A percentile compares a stretch with the other conserved stretches of the same genome.
Conservation (phyloP, 2,888 invertebrate genomes). For the Pterobdella sp. region DNA sequence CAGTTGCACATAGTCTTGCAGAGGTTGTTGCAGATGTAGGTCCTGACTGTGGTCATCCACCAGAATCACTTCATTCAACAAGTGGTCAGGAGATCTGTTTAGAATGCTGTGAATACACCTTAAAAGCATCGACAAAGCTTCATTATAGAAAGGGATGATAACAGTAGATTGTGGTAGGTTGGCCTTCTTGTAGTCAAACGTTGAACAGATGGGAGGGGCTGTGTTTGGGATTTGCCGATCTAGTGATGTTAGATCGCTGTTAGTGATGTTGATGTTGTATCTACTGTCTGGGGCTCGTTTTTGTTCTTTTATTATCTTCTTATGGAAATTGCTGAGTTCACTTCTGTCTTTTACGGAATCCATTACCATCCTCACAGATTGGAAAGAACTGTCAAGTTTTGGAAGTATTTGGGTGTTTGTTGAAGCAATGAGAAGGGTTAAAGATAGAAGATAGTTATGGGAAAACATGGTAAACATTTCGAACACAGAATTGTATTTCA, state of each 20-base stretch:
- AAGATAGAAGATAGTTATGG: too few relatives aligned
- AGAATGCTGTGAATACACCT: conserved; percentile 36
- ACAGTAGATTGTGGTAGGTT: conserved; percentile 33
- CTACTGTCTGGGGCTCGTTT: conserved; percentile 29
- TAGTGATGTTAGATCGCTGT: conserved; percentile 33
- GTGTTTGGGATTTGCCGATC: conserved; percentile 34
- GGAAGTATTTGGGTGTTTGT: too few relatives aligned
- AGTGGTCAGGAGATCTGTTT: conserved; percentile 31
- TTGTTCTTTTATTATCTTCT: conserved; percentile 26
- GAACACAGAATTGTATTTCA: too few relatives aligned
- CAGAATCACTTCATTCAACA: conserved; percentile 35
- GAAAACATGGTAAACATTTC: too few relatives aligned
- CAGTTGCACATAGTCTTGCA: conserved; percentile 32
- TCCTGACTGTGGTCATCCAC: conserved; percentile 37
- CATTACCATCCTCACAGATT: conserved; percentile 26
- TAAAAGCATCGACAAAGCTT: conserved; percentile 37
- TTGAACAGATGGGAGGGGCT: conserved; percentile 32
- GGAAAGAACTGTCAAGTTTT: neutral
- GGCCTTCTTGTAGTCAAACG: conserved; percentile 28
- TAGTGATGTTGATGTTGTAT: conserved; percentile 36
- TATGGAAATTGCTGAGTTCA: conserved; percentile 9
- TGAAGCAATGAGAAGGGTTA: too few relatives aligned
- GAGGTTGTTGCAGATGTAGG: conserved; percentile 31
- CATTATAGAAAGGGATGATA: conserved; percentile 38
- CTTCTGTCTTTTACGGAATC: conserved; percentile 10